Percentiles rank a stretch among this genome's conserved stretches.
phyloP scores from a whole-genome alignment of 2,888 invertebrate genomes.

The Catocala nupta region DNA sequence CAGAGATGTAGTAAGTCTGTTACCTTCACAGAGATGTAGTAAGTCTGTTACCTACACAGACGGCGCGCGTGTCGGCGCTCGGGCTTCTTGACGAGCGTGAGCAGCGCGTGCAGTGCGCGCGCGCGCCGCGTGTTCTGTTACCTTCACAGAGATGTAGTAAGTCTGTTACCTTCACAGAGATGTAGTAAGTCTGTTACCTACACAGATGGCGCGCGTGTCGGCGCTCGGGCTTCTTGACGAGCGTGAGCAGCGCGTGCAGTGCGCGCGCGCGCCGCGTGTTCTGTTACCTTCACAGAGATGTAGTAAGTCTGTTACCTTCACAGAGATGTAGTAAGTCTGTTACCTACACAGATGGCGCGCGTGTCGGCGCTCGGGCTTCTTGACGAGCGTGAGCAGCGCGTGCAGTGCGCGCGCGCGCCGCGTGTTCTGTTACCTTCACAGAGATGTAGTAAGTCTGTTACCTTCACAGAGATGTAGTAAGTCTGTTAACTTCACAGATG shows the following conservation, averaged over 20 bases:
- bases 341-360: slow-evolving; percentile 77
- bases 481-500: slow-evolving; percentile 73
- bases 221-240: slow-evolving; percentile 76
- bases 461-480: too few species aligned
- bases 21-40: too few species aligned
- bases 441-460: too few species aligned
- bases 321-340: too few species aligned
- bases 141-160: too few species aligned
- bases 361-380: slow-evolving; percentile 76
- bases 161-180: slow-evolving; percentile 72
- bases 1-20: too few species aligned
- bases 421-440: too few species aligned
- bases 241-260: slow-evolving; percentile 75
- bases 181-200: slow-evolving; percentile 60
- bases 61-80: slow-evolving; percentile 71
- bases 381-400: slow-evolving; percentile 76
- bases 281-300: too few species aligned
- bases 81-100: slow-evolving; percentile 78
- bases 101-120: slow-evolving; percentile 71
- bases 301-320: too few species aligned
- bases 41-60: slow-evolving; percentile 72
- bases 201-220: slow-evolving; percentile 74
- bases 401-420: slow-evolving; percentile 73
- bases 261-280: slow-evolving; percentile 71
- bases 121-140: slow-evolving; percentile 69